Base-by-base conservation (phyloP, 2,113 vertebrate species). In the Ciconia stormi region DNA sequence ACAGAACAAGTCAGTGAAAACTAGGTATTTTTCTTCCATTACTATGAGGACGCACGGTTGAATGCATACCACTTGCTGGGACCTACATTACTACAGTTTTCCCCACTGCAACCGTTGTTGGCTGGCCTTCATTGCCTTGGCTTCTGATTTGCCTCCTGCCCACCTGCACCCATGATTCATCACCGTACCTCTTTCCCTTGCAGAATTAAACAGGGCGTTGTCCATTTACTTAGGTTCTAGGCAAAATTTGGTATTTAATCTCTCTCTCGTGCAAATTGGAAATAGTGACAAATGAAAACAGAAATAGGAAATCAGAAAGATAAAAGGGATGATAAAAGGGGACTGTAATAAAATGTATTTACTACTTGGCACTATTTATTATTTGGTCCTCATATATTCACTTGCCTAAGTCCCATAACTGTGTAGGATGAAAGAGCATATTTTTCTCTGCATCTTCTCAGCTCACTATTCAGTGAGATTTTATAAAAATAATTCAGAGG, bases 1-100 rank as follows among this genome's bases (percentile, higher is more conserved):
- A 42, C 11, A 42, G 13, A 81, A 67, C 2, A 78, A 74, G 14
- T 11, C 49, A 77, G 26, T 34, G 34, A 74, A 90, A 80, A 47
- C 19, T 23, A 26, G 13, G 8, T 27, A 15, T 42, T 85, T 65
- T 79, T 71, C 11, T 82, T 76, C 10, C 23, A 12, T 25, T 14
- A 59, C 16, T 23, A 71, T 0, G 0, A 32, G 7, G 13, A 65
- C 34, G 13, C 16, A 49, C 3, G 8, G 34, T 26, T 70, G 27
- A 69, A 90, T 13, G 9, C 5, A 34, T 16, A 49, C 12, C 19
- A 30, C 10, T 30, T 66, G 46, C 72, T 38, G 47, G 20, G 29
- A 84, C 5, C 29, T 69, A 40, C 3, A 29, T n/a, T 29, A 42
- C 29, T 38, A 46, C 25, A 61, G 7, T 38, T 65, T 78, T 81